A percentile compares a stretch with the other conserved stretches of the same genome.
These are phyloP conservation scores for Apostichopus japonicus DNA, from an alignment of 35 echinoderm and acorn worm genomes.

Conservation along the genomic window DNA sequence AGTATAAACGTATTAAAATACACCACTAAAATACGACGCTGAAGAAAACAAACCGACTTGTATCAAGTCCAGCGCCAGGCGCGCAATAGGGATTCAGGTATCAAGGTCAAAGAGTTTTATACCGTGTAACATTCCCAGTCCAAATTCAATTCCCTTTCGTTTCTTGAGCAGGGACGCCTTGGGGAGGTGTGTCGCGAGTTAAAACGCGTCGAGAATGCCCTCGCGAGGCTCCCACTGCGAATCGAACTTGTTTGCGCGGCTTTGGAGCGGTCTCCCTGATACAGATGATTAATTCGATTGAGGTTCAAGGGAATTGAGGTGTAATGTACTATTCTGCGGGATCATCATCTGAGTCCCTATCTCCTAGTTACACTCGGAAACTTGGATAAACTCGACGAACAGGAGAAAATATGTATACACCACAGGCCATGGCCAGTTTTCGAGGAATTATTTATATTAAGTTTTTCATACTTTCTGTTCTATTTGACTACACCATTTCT, in stretches of 20 bases:
- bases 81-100: conserved; percentile 24
- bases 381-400: neutral
- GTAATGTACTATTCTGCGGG: conserved; percentile 27
- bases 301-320: neutral
- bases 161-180: conserved; percentile 36
- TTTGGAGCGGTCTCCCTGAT: neutral
- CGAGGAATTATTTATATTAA: too few species aligned
- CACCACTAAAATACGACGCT: too few species aligned
- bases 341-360: neutral
- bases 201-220: conserved; percentile 14
- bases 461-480: too few species aligned
- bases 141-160: conserved; percentile 18
- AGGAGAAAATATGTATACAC: neutral
- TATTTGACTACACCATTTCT: too few species aligned
- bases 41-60: conserved; percentile 6
- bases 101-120: conserved; percentile 15
- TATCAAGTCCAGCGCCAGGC: conserved; percentile 16
- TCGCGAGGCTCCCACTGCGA: conserved; percentile 31
- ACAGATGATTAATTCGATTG: conserved; percentile 8
- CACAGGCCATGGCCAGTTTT: too few species aligned
- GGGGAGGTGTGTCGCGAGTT: conserved; percentile 19
- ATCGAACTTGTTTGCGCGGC: conserved; percentile 34
- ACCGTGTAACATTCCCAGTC: conserved; percentile 47
- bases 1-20: too few species aligned
- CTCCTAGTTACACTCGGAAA: neutral